Evolutionary conservation across 2,888 invertebrate genomes (phyloP).

Genomic region (Synergus umbraculus): DNA sequence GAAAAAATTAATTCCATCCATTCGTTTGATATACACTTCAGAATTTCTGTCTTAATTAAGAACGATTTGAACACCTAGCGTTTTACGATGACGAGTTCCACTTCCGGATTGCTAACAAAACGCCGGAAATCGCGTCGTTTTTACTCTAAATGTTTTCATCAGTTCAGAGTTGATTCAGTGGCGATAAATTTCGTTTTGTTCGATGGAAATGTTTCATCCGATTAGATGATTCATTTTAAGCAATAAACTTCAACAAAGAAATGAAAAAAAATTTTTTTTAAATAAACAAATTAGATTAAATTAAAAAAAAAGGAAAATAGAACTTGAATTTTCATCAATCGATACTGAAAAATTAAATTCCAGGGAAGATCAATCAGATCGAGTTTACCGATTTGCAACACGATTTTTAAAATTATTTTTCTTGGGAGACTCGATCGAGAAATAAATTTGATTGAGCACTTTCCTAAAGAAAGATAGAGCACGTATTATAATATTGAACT

Average conservation of each 20-base stretch:
- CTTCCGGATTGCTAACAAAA: not conserved
- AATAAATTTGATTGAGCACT: not conserved
- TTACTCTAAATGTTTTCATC: not conserved
- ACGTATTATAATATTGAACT: not conserved
- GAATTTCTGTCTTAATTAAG: not conserved
- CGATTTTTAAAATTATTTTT: not conserved
- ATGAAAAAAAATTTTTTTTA: not conserved
- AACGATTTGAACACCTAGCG: not conserved
- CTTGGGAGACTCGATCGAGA: not conserved
- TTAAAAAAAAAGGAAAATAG: too few relatives aligned
- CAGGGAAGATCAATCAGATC: not conserved
- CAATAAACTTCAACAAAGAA: not conserved
- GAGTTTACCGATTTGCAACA: not conserved
- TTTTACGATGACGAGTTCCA: not conserved
- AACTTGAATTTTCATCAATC: too few relatives aligned
- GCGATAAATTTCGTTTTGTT: not conserved
- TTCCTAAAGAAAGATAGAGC: not conserved
- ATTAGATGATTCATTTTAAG: not conserved
- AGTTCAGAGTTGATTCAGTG: not conserved
- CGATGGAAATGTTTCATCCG: not conserved
- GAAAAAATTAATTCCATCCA: too few relatives aligned
- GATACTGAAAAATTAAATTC: too few relatives aligned
- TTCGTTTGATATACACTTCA: too few relatives aligned
- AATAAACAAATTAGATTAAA: too few relatives aligned
- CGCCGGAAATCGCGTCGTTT: not conserved